phyloP scores from a whole-genome alignment of 1,140 invertebrate species.

The Atta cephalotes region DNA sequence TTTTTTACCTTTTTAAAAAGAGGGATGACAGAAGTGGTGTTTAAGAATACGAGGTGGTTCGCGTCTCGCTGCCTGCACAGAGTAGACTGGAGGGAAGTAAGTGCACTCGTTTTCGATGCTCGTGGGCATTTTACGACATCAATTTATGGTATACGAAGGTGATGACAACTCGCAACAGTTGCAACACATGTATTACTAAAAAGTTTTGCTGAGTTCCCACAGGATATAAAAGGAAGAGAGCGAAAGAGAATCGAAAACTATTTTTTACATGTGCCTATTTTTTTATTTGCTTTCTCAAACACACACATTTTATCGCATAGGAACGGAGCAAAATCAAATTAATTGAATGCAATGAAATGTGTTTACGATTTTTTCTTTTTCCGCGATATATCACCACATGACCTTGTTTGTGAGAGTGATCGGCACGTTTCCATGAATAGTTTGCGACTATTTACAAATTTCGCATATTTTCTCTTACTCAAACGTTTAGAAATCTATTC shows the following conservation, averaged over 20 bases:
- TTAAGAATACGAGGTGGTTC: constrained; percentile 43
- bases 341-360: constrained; percentile 42
- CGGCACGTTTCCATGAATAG: constrained; percentile 13
- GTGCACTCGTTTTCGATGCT: constrained; percentile 59
- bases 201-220: constrained; percentile 68
- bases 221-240: neutral
- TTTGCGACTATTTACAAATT: constrained; percentile 50
- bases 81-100: constrained; percentile 35
- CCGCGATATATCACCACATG: neutral
- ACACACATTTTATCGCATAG: neutral
- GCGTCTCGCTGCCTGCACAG: constrained; percentile 40
- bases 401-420: constrained; percentile 14
- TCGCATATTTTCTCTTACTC: constrained; percentile 33
- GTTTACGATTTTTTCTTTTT: neutral
- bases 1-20: constrained; percentile 1
- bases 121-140: constrained; percentile 59
- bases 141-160: constrained; percentile 68
- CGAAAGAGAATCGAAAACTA: constrained; percentile 9
- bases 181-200: constrained; percentile 50
- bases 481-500: constrained; percentile 43
- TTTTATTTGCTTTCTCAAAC: constrained; percentile 71
- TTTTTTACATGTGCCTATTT: constrained; percentile 49
- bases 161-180: constrained; percentile 20
- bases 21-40: neutral
- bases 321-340: constrained; percentile 6